Percentiles rank a stretch among this genome's conserved stretches.
These are phyloP conservation scores for Drosophila willistoni DNA, from an alignment of 1,140 invertebrate genomes.

Conservation along the genomic window DNA sequence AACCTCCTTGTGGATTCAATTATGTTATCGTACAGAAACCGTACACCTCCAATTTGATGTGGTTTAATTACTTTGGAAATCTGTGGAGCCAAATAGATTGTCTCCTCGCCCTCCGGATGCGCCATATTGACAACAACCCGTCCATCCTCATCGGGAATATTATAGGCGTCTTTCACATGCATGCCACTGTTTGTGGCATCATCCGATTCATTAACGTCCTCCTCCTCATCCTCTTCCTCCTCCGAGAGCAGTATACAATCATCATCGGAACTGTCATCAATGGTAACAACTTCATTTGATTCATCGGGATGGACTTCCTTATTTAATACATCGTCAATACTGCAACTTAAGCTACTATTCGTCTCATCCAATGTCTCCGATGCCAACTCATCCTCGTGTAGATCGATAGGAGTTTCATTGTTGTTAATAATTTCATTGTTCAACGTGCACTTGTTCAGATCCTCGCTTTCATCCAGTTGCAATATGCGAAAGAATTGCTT, in stretches of 20 bases:
- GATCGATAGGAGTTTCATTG: slow-evolving; percentile 39
- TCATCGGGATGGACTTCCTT: slow-evolving; percentile 72
- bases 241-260: slow-evolving; percentile 90
- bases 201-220: slow-evolving; percentile 85
- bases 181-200: slow-evolving; percentile 89
- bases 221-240: slow-evolving; percentile 84
- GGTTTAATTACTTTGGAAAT: slow-evolving; percentile 97
- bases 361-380: slow-evolving; percentile 70
- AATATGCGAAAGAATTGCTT: slow-evolving; percentile 84
- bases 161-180: slow-evolving; percentile 96
- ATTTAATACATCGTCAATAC: slow-evolving; percentile 79
- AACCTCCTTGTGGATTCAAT: slow-evolving; percentile 95
- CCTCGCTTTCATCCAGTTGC: slow-evolving; percentile 68
- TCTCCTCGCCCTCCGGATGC: slow-evolving; percentile 95
- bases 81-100: slow-evolving; percentile 96
- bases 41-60: slow-evolving; percentile 98
- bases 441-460: slow-evolving; percentile 47
- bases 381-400: slow-evolving; percentile 63
- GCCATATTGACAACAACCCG: slow-evolving; percentile 97
- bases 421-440: slow-evolving; percentile 18
- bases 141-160: slow-evolving; percentile 95
- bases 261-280: slow-evolving; percentile 88
- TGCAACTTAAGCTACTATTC: slow-evolving; percentile 63
- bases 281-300: slow-evolving; percentile 84
- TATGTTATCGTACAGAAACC: slow-evolving; percentile 98